Conservation (phyloP, 2,797 vertebrate species). For the Novumbra hubbsi region DNA sequence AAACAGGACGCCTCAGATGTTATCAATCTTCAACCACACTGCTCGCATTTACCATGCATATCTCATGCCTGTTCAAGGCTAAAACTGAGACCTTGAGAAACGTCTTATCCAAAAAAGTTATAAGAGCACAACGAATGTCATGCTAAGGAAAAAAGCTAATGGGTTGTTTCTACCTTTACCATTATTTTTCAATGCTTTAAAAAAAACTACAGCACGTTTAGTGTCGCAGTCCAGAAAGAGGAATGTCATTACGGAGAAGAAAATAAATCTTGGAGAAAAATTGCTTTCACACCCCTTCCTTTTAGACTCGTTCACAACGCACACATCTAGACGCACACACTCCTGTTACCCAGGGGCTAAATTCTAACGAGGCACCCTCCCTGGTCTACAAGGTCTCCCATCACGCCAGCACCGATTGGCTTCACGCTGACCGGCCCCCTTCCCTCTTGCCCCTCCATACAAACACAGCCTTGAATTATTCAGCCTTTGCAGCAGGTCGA, state of each 20-base stretch:
- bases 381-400: slow-evolving; percentile 58
- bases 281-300: slow-evolving; percentile 32
- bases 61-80: slow-evolving; percentile 27
- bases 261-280: slow-evolving; percentile 5
- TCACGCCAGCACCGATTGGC: slow-evolving; percentile 63
- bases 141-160: neutral
- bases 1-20: neutral
- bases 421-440: slow-evolving; percentile 57
- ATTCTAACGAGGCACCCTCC: slow-evolving; percentile 58
- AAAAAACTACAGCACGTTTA: neutral
- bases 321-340: slow-evolving; percentile 23
- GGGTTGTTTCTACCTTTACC: no score
- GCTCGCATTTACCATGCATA: slow-evolving; percentile 7
- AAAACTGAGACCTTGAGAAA: slow-evolving; percentile 26
- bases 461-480: slow-evolving; percentile 68
- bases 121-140: neutral
- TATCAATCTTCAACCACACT: neutral
- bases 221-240: neutral
- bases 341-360: slow-evolving; percentile 51
- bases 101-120: no score
- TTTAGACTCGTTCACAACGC: neutral
- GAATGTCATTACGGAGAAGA: neutral
- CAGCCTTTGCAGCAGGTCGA: slow-evolving; percentile 56
- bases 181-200: neutral
- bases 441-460: slow-evolving; percentile 40